A percentile compares a stretch with the other conserved stretches of the same genome.
phyloP scores from a whole-genome alignment of 2,888 invertebrate genomes.

The Listrodromus nycthemerus region DNA sequence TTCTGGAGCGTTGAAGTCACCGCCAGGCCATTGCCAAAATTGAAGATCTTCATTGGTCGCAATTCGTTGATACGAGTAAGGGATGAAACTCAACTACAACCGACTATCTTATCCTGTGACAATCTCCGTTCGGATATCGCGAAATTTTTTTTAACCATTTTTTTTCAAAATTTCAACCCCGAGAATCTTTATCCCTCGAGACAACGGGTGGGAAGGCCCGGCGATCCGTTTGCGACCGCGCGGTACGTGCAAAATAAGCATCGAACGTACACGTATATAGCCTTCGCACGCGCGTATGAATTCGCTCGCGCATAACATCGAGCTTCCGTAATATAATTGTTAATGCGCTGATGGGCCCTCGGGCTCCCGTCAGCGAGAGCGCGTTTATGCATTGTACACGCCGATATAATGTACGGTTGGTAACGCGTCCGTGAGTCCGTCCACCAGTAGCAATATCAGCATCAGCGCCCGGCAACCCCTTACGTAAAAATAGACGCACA shows the following conservation, averaged over 20 bases:
- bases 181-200: constrained; percentile 36
- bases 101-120: not conserved
- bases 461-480: constrained; percentile 70
- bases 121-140: not conserved
- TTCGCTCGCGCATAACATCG: constrained; percentile 80
- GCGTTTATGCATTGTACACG: constrained; percentile 78
- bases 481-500: constrained; percentile 81
- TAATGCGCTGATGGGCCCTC: constrained; percentile 82
- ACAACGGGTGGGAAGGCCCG: constrained; percentile 25
- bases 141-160: constrained; percentile 1
- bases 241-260: constrained; percentile 39
- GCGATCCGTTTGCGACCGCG: not conserved
- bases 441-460: constrained; percentile 63
- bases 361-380: constrained; percentile 70
- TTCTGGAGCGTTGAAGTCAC: constrained; percentile 51
- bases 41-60: not conserved
- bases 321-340: constrained; percentile 83
- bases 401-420: constrained; percentile 73
- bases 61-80: not conserved
- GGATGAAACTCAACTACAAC: not conserved
- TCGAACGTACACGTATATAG: constrained; percentile 43
- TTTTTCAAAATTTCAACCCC: not conserved
- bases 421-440: constrained; percentile 70
- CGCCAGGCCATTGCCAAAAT: not conserved
- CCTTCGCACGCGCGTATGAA: constrained; percentile 80